A percentile compares a stretch with the other conserved stretches of the same genome.
Conservation (phyloP, 2,888 invertebrate genomes). For the Timandra comae region DNA sequence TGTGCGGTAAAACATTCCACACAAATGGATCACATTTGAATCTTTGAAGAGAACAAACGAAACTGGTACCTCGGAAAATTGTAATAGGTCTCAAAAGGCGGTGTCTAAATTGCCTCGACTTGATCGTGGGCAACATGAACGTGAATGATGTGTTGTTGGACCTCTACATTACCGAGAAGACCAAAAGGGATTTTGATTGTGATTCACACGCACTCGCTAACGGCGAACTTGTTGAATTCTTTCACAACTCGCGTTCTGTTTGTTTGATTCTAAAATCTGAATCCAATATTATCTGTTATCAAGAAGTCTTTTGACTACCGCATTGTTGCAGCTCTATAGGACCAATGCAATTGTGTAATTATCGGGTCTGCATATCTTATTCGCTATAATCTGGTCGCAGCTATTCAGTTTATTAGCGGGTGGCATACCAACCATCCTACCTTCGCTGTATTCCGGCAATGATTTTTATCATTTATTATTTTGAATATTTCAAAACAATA, state of each 20-base stretch:
- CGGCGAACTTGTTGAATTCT: constrained; percentile 14
- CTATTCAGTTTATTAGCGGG: constrained; percentile 23
- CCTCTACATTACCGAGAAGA: constrained; percentile 24
- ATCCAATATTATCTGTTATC: constrained; percentile 1
- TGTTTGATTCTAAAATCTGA: constrained; percentile 6
- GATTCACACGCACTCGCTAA: constrained; percentile 24
- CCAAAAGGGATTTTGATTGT: constrained; percentile 31
- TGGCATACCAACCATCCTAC: constrained; percentile 25
- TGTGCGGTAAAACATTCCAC: constrained; percentile 19
- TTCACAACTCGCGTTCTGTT: constrained; percentile 8
- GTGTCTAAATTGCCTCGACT: constrained; percentile 35
- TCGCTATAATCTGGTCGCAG: constrained; percentile 38
- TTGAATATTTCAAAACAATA: constrained; percentile 48
- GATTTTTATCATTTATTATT: constrained; percentile 40
- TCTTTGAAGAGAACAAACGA: constrained; percentile 22
- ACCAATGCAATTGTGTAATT: constrained; percentile 47
- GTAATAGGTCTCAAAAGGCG: constrained; percentile 33
- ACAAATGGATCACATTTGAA: constrained; percentile 13
- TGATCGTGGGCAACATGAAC: constrained; percentile 33
- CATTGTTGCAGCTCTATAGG: constrained; percentile 27
- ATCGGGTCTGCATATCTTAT: constrained; percentile 41
- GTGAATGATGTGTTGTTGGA: constrained; percentile 32
- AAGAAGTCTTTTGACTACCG: neutral
- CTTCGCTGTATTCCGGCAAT: constrained; percentile 31
- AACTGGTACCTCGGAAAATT: constrained; percentile 29